These are phyloP conservation scores for Peribatodes rhomboidaria DNA, from an alignment of 2,888 invertebrate genomes.

Conservation along the genomic window DNA sequence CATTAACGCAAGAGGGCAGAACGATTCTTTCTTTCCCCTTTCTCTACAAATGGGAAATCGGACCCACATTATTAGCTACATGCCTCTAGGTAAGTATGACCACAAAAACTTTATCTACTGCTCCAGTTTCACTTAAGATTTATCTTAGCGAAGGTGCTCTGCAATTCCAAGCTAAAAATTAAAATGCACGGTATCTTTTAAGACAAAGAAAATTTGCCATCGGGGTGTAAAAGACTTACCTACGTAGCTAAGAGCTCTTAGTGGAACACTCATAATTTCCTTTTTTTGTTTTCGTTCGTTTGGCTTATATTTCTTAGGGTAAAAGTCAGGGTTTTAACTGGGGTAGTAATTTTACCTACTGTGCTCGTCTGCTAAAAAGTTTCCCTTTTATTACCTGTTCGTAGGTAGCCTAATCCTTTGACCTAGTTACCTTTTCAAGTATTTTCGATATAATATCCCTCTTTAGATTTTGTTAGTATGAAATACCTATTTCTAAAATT, in stretches of 20 bases:
- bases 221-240: constrained; percentile 38
- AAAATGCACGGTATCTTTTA: constrained; percentile 44
- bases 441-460: too few species aligned
- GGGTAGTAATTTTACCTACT: not conserved
- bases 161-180: constrained; percentile 40
- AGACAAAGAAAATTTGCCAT: constrained; percentile 40
- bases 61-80: constrained; percentile 63
- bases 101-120: constrained; percentile 41
- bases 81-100: constrained; percentile 27
- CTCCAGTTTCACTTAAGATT: constrained; percentile 45
- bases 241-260: constrained; percentile 29
- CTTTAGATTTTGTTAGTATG: too few species aligned
- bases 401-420: not conserved
- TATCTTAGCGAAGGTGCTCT: constrained; percentile 44
- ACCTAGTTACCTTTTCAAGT: not conserved
- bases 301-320: constrained; percentile 20
- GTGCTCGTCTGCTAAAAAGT: not conserved
- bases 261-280: constrained; percentile 33
- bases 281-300: constrained; percentile 31
- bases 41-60: constrained; percentile 70
- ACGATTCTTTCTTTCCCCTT: constrained; percentile 60
- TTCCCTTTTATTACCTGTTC: not conserved
- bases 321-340: not conserved
- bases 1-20: constrained; percentile 62
- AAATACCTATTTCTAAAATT: too few species aligned